phyloP scores from a whole-genome alignment of 2,797 vertebrate species.

The Tragelaphus oryx region DNA sequence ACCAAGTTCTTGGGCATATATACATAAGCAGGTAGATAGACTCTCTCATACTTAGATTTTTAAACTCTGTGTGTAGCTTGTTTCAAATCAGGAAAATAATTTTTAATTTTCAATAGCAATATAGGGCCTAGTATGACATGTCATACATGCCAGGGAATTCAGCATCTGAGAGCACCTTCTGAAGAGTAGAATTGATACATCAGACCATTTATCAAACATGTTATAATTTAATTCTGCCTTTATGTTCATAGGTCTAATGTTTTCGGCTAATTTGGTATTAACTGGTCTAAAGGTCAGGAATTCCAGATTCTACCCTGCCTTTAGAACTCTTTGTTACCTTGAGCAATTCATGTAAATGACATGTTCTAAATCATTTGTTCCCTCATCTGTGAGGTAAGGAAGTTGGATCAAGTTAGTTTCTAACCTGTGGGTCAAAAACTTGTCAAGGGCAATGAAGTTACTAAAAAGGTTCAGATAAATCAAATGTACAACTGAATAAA shows the following conservation, averaged over 20 bases:
- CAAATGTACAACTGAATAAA: not conserved
- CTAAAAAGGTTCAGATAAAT: not conserved
- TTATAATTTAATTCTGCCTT: not conserved
- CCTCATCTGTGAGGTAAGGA: not conserved
- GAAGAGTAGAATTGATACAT: not conserved
- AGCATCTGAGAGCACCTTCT: not conserved
- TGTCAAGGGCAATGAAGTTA: not conserved
- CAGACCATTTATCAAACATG: not conserved
- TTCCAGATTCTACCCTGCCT: not conserved
- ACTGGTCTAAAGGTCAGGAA: not conserved
- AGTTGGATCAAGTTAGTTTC: not conserved
- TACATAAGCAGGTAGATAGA: not conserved
- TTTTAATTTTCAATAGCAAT: not conserved
- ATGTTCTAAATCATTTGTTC: not conserved
- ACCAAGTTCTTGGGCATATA: not conserved
- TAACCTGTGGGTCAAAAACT: not conserved
- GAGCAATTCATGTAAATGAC: not conserved
- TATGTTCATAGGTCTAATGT: not conserved
- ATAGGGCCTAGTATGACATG: not conserved
- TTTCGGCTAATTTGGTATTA: not conserved
- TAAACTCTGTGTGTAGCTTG: not conserved
- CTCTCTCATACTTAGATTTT: not conserved
- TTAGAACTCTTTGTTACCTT: not conserved
- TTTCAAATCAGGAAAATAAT: slow-evolving; percentile 10
- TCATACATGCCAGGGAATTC: not conserved